Evolutionary conservation across 1,140 invertebrate species (phyloP).

Genomic region (Drosophila sechellia): DNA sequence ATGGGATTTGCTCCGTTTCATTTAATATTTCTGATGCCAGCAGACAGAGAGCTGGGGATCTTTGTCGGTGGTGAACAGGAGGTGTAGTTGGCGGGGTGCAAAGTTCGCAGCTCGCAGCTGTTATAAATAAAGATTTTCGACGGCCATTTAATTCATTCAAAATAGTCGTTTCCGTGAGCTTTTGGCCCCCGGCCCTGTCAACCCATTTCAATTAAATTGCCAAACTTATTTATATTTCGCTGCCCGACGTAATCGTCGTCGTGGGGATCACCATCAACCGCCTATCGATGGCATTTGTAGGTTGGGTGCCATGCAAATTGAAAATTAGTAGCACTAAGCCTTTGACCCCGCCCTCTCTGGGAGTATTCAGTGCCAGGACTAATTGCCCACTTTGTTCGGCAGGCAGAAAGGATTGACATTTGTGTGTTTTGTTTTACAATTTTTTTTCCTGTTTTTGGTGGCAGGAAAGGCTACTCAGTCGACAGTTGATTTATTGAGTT

Average conservation of each 20-base stretch:
- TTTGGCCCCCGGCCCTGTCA: slow-evolving; percentile 21
- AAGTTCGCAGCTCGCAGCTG: slow-evolving; percentile 53
- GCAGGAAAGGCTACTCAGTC: slow-evolving; percentile 22
- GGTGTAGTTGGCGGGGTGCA: background rate
- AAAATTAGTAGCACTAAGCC: slow-evolving; percentile 64
- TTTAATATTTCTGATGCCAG: slow-evolving; percentile 67
- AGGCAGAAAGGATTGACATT: slow-evolving; percentile 48
- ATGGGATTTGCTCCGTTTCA: slow-evolving; percentile 78
- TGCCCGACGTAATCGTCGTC: slow-evolving; percentile 75
- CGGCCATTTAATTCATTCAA: slow-evolving; percentile 75
- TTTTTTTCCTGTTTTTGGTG: slow-evolving; percentile 27
- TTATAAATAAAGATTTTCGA: slow-evolving; percentile 79
- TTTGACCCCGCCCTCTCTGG: slow-evolving; percentile 14
- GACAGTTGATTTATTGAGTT: slow-evolving; percentile 73
- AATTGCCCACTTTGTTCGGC: slow-evolving; percentile 18
- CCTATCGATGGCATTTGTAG: slow-evolving; percentile 62
- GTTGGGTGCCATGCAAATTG: slow-evolving; percentile 72
- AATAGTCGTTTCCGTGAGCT: slow-evolving; percentile 73
- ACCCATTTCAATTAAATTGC: slow-evolving; percentile 72
- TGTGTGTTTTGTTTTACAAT: slow-evolving; percentile 40
- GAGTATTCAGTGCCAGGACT: slow-evolving; percentile 9
- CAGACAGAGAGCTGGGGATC: slow-evolving; percentile 33
- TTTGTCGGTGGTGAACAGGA: slow-evolving; percentile 5
- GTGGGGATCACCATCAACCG: slow-evolving; percentile 71
- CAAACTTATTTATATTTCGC: slow-evolving; percentile 70